phyloP scores from a whole-genome alignment of 2,797 vertebrate genomes.

The Pelobates cultripes region DNA sequence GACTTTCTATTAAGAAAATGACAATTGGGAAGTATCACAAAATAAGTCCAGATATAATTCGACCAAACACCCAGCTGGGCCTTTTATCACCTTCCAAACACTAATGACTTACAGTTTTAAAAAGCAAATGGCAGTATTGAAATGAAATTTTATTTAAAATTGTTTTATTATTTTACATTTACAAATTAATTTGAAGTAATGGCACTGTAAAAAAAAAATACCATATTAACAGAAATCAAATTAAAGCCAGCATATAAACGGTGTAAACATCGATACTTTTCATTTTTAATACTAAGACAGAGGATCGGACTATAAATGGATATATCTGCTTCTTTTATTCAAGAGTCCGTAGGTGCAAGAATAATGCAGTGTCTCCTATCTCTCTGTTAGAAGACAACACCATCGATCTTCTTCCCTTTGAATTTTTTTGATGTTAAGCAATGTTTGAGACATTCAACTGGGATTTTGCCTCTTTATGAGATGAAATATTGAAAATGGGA shows the following conservation, averaged over 20 bases:
- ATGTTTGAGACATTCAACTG: conserved; percentile 48
- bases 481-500: conserved; percentile 36
- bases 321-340: conserved; percentile 31
- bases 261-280: conserved; percentile 28
- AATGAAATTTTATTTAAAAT: no score
- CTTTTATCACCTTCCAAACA: no score
- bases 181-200: no score
- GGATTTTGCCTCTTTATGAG: conserved; percentile 59
- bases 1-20: no score
- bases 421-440: conserved; percentile 55
- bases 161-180: no score
- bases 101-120: no score
- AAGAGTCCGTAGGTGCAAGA: conserved; percentile 34
- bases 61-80: no score
- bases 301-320: conserved; percentile 19
- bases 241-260: background rate
- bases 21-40: no score
- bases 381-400: conserved; percentile 29
- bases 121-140: no score
- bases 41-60: no score
- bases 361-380: conserved; percentile 44
- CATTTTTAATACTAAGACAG: conserved; percentile 24
- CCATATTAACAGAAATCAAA: no score
- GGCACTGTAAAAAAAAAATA: no score
- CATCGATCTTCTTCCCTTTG: conserved; percentile 56